Base-by-base conservation (phyloP, 2,113 vertebrate species). In the Astur gentilis region DNA sequence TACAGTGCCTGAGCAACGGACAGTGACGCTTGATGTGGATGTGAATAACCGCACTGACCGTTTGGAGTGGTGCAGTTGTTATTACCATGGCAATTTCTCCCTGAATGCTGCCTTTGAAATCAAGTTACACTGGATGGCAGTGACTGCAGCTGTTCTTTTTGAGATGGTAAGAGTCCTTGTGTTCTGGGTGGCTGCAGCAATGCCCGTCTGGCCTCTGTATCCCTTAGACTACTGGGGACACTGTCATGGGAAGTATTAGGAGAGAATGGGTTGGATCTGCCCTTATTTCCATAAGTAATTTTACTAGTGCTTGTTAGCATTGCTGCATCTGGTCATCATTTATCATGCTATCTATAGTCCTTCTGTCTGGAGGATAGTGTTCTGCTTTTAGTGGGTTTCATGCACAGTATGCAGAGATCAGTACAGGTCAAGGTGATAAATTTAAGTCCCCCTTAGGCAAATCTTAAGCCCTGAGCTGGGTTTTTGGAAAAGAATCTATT, bases 111-210 rank as follows among this genome's bases (percentile, higher is more conserved):
- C 99, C 92, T 99, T 99, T 47, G 99, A 99, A 98, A 98, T 99
- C 97, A 99, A 99, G 97, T 98, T 99, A 22, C 99, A 99, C 98
- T 99, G 99, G 99, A 99, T 99, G 99, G 99, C 99, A 0, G 99
- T 99, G 85, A 99, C 99, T 0, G 99, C 99, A 1, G 99, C 99
- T 0, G 99, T 99, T 40, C 99, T 99, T 29, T 99, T 99, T 31
- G 99, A 99, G 98, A 99, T 99, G 99, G 99, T 99, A 94, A 98
- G 98, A 38, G 44, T 57, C 38, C 81, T 57, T 31, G 40, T 49
- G 45, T 64, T 47, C 25, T 20, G 31, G 19, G n/a, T 23, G 38
- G 83, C 44, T 16, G 1, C 66, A 42, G 67, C 60, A 45, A 20
- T 26, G 16, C 38, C 20, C 1, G 2, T 9, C 54, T 32, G 66